Evolutionary conservation across 2,113 vertebrate genomes (phyloP).

Genomic region (Girardinichthys multiradiatus): DNA sequence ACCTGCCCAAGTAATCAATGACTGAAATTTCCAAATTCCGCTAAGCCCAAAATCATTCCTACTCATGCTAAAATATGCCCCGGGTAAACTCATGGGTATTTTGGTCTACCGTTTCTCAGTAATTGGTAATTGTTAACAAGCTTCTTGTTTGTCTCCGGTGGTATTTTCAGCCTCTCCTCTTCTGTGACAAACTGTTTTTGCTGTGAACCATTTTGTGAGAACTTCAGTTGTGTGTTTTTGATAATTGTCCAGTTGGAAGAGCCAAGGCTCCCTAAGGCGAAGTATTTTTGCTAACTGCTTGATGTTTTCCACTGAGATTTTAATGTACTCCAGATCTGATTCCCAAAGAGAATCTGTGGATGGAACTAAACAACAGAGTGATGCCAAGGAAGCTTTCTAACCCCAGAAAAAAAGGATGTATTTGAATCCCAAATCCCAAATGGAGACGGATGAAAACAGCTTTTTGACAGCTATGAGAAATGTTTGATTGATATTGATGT

Average conservation of each 20-base stretch:
- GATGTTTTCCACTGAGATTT: conserved; percentile 4
- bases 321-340: conserved; percentile 9
- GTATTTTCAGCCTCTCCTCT: background rate
- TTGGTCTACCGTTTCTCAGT: background rate
- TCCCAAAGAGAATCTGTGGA: background rate
- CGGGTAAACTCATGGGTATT: background rate
- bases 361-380: background rate
- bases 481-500: background rate
- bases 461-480: background rate
- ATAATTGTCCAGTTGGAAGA: conserved; percentile 8
- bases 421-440: background rate
- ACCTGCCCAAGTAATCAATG: background rate
- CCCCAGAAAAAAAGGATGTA: background rate
- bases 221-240: background rate
- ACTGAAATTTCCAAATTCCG: background rate
- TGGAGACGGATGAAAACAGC: background rate
- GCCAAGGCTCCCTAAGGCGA: background rate
- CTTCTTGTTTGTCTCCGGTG: background rate
- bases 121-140: background rate
- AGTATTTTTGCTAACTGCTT: background rate
- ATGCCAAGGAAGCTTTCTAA: background rate
- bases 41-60: background rate
- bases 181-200: background rate
- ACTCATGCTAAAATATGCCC: background rate
- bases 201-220: conserved; percentile 1